Base-by-base conservation (phyloP, 2,113 vertebrate species). In the Furnarius figulus region DNA sequence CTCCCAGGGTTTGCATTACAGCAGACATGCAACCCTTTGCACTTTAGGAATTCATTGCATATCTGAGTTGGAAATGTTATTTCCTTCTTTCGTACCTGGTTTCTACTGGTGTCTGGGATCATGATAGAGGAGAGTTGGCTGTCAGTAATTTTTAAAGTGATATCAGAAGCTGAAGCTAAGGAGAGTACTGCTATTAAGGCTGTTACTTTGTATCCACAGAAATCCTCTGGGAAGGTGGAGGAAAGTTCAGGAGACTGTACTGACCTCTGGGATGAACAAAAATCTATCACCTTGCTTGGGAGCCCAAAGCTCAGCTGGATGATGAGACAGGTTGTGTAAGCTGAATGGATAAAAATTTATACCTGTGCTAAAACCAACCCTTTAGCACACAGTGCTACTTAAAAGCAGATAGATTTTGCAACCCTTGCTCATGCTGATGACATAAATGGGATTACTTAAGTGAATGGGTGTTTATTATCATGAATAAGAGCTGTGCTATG, bases 371-470 rank as follows among this genome's bases (percentile, higher is more conserved):
- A 81, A 88, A 75, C 5, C 76, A 61, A 8, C 22, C 24, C 37
- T 65, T 2, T 52, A 85, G 50, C 52, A 93, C 52, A 66, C 12
- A 88, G 35, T 55, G 10, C 37, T 86, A 33, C 80, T 87, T 90
- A 78, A 85, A 90, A 75, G 52, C 83, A 90, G 62, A 44, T 47
- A 72, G 88, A 61, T 92, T 94, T 95, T 94, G 88, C 73, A 93
- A 97, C 61, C 27, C 70, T 92, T 85, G 68, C 80, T 91, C 58
- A 70, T 18, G 17, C 70, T 87, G 89, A 78, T 93, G 92, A 95
- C 83, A 93, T 90, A 90, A 87, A 19, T 66, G 80, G 61, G 73
- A 91, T 95, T 94, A 89, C 86, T 93, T 90, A 90, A 86, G 84
- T 61, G 62, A 87, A 73, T 0, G 14, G 30, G 49, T 94, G 88